phyloP scores from a whole-genome alignment of 2,113 vertebrate species.

The Cacatua alba region DNA sequence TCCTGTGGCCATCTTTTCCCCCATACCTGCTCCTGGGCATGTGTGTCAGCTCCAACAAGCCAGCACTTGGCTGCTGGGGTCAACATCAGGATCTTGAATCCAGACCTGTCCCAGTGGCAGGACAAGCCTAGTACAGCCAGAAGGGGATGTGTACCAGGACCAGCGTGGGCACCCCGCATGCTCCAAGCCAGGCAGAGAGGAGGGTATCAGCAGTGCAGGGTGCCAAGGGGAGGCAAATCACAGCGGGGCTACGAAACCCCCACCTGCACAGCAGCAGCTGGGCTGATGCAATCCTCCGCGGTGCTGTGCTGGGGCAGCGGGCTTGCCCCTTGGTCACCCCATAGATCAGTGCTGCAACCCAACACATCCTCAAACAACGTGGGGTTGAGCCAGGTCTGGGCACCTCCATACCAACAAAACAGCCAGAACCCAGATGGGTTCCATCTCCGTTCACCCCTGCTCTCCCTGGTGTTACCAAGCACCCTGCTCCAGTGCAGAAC shows the following conservation, averaged over 20 bases:
- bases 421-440: background rate
- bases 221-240: background rate
- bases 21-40: accelerated
- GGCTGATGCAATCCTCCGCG: background rate
- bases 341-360: background rate
- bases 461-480: background rate
- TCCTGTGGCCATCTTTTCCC: background rate
- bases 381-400: background rate
- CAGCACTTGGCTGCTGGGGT: background rate
- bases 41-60: background rate
- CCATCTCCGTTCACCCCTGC: background rate
- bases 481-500: background rate
- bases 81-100: background rate
- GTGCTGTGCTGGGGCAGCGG: background rate
- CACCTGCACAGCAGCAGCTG: background rate
- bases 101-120: background rate
- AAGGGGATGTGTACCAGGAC: background rate
- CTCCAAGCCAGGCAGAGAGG: background rate
- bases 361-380: accelerated
- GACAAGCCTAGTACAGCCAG: background rate
- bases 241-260: background rate
- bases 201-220: background rate
- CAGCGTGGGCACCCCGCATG: accelerated
- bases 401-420: background rate
- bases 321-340: background rate